Evolutionary conservation across 2,113 vertebrate species (phyloP), one percentile per base, ranked within the genome.

Genomic region (Neogale vison): DNA sequence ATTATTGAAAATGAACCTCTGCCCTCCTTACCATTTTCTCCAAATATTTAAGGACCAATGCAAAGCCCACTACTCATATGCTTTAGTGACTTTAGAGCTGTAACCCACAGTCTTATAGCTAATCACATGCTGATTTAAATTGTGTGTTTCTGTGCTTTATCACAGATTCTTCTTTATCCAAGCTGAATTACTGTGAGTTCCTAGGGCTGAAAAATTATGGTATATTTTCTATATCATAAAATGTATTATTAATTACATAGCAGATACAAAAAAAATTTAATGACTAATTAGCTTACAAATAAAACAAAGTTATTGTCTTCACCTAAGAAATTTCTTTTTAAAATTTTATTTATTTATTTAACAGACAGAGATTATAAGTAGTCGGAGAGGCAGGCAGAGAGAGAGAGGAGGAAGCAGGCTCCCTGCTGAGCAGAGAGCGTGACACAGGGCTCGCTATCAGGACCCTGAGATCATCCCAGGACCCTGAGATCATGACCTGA

Each of bases 241-340:
- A 83, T 71, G 34, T 10, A 67, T 14, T 95, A 34, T 79, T 86
- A 93, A 87, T 65, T 34, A 52, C 31, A 47, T 1, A 59, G 79
- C 7, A 45, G 67, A 72, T 69, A 34, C 31, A 31, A 94, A 86
- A 39, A 88, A 76, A 61, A 90, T 85, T 57, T 81, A 95, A 92
- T 94, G 45, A 79, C 47, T 45, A 61, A 80, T 57, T 55, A 18
- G 72, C 76, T 59, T 89, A 63, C 47, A 96, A n/a, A 89, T 84
- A 95, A 82, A 92, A 72, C 4, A 39, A 94, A 95, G 72, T 55
- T 55, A 88, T 50, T 84, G 63, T 55, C 52, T 85, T 96, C 65
- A 61, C 63, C 57, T 77, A 88, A 76, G 36, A 90, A 29, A 76
- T 57, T 20, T 45, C 47, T 96, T 71, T 42, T 42, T 4, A 42